Conservation (phyloP, 2,113 vertebrate genomes). For the Orycteropus afer region DNA sequence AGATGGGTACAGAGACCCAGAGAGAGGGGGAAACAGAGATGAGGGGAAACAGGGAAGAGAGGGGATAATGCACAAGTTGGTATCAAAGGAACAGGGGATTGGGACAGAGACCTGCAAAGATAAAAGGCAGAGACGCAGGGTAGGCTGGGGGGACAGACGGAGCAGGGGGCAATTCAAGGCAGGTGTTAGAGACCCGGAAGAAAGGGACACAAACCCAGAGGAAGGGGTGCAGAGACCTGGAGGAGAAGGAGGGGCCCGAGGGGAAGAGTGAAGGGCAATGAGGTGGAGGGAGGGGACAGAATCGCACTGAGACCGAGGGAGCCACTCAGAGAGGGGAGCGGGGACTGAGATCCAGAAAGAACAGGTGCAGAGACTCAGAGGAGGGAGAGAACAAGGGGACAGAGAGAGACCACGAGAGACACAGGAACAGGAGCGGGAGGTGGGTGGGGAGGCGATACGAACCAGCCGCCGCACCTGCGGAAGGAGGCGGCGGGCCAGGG, state of each 20-base stretch:
- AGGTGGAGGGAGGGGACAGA: constrained; percentile 68
- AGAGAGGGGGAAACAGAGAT: neutral
- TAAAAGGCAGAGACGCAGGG: neutral
- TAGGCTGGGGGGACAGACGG: neutral
- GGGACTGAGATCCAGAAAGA: neutral
- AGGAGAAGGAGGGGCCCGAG: neutral
- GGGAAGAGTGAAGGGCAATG: neutral
- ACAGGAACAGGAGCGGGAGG: constrained; percentile 18
- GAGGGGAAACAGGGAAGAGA: neutral
- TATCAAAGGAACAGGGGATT: neutral
- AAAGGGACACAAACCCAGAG: neutral
- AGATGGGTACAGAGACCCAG: neutral
- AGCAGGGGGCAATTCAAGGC: neutral
- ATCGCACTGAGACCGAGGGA: constrained; percentile 41
- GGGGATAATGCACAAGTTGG: neutral
- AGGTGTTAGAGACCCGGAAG: neutral
- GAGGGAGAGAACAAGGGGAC: neutral
- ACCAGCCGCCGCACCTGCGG: constrained; percentile 54
- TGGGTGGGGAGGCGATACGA: constrained; percentile 28
- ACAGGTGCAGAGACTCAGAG: constrained; percentile 17
- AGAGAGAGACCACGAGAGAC: constrained; percentile 1
- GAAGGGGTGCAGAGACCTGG: neutral
- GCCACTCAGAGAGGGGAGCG: neutral
- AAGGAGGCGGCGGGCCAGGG: constrained; percentile 52
- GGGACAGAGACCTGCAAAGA: neutral